phyloP scores from a whole-genome alignment of 2,888 invertebrate genomes.

The Bimastos eiseni region DNA sequence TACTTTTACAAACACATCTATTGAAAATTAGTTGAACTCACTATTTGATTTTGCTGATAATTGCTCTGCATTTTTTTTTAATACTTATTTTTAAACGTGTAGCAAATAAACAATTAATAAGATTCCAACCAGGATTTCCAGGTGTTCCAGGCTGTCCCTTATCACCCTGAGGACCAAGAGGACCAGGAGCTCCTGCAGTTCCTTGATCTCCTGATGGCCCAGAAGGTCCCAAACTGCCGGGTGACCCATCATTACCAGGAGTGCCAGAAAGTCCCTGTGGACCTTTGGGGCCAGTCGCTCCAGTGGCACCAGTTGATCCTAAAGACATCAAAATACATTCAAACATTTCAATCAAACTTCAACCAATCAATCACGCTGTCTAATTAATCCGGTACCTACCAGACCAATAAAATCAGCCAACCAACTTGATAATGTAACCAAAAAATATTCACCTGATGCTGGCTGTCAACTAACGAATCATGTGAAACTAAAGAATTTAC shows the following conservation, averaged over 20 bases:
- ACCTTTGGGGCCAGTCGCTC: slow-evolving; percentile 14
- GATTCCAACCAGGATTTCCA: slow-evolving; percentile 10
- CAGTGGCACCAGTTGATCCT: slow-evolving; percentile 18
- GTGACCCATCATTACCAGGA: slow-evolving; percentile 35
- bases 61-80: too few relatives aligned
- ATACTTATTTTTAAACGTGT: not conserved
- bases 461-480: not conserved
- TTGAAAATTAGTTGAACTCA: too few relatives aligned
- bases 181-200: slow-evolving; percentile 30
- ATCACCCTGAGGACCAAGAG: slow-evolving; percentile 32
- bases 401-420: not conserved
- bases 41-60: too few relatives aligned
- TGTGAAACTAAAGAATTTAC: not conserved
- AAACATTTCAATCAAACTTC: not conserved
- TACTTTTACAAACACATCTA: too few relatives aligned
- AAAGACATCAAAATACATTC: not conserved
- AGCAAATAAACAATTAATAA: slow-evolving; percentile 3
- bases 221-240: slow-evolving; percentile 34
- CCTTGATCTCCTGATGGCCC: slow-evolving; percentile 41
- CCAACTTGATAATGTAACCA: not conserved
- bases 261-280: slow-evolving; percentile 33
- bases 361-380: not conserved
- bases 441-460: not conserved
- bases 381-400: not conserved
- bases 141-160: slow-evolving; percentile 32